Conservation (phyloP, 2,797 vertebrate species). For the Mormyrus proboscirostris region DNA sequence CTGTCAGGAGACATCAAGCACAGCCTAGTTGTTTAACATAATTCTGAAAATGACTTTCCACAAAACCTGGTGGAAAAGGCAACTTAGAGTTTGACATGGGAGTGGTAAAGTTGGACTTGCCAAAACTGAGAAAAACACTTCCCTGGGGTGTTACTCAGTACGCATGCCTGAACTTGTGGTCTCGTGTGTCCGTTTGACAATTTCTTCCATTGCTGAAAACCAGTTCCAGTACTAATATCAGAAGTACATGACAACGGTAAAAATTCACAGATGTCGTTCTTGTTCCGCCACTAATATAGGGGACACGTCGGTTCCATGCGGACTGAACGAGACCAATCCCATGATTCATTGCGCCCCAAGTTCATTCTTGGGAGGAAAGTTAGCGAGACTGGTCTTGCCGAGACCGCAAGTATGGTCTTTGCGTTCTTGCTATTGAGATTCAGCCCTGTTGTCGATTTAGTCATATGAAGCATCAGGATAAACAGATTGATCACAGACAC, state of each 20-base stretch:
- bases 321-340: not conserved
- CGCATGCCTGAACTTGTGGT: not conserved
- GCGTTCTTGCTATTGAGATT: not conserved
- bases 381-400: not conserved
- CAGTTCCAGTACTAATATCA: not conserved
- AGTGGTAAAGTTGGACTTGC: not conserved
- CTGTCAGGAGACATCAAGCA: not conserved
- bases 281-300: not conserved
- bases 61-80: not conserved
- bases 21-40: not conserved
- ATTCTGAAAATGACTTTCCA: not conserved
- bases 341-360: not conserved
- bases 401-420: not conserved
- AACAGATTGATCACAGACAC: not conserved
- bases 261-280: not conserved
- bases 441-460: not conserved
- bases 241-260: not conserved
- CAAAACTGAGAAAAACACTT: not conserved
- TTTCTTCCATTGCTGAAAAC: not conserved
- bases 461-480: not conserved
- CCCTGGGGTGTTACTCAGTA: not conserved
- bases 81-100: not conserved
- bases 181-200: not conserved
- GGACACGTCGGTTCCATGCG: not conserved
- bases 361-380: not conserved